Evolutionary conservation across 2,888 invertebrate genomes (phyloP).

Genomic region (Catotricha subobsoleta): DNA sequence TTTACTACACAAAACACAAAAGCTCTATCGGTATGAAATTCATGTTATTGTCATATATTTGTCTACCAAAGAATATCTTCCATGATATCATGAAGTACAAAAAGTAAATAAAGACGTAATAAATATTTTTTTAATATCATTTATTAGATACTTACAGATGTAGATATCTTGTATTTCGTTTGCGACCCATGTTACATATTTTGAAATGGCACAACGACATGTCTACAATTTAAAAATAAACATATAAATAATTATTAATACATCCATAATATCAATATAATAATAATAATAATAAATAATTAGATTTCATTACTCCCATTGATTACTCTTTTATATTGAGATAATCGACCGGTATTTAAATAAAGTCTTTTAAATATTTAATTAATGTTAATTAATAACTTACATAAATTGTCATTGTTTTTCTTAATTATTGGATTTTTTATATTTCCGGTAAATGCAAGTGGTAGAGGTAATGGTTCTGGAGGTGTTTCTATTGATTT

Average conservation of each 20-base stretch:
- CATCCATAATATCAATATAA: background rate
- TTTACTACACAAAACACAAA: no score
- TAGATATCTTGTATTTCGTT: constrained; percentile 27
- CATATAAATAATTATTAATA: background rate
- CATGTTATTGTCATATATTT: no score
- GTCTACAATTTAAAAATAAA: constrained; percentile 30
- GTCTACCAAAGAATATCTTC: no score
- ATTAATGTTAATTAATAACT: background rate
- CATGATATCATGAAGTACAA: no score
- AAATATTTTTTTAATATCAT: no score
- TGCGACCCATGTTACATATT: constrained; percentile 50
- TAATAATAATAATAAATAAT: background rate
- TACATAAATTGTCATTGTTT: background rate
- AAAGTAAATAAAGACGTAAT: no score
- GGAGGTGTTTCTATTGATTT: background rate
- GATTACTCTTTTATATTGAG: no score
- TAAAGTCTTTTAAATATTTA: background rate
- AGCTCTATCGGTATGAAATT: no score
- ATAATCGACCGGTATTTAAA: no score
- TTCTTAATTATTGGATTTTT: background rate
- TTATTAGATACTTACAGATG: constrained; percentile 8
- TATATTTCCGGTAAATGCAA: background rate
- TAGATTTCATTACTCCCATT: background rate
- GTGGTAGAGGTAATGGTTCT: background rate
- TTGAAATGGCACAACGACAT: constrained; percentile 50